Base-by-base conservation (phyloP, 2,888 invertebrate genomes). In the Brachylomia viminalis region DNA sequence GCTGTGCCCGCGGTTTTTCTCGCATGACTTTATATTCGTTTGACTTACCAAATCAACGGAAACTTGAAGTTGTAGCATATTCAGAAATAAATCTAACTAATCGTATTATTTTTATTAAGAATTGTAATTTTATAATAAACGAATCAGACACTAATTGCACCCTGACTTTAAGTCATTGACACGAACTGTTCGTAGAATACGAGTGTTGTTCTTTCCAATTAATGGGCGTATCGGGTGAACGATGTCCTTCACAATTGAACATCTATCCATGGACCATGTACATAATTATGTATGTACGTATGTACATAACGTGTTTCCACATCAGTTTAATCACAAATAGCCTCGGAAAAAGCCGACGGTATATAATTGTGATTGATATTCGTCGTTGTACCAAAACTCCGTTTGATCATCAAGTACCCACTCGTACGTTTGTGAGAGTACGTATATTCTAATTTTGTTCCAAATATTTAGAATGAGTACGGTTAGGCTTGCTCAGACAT, bases 351-450 rank as follows among this genome's bases (percentile, higher is more conserved):
- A 73, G 27, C 64, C 42, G 56, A 2, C 33, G 17, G 62, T 62
- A 54, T 13, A 27, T 77, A 80, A 56, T 45, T 64, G 47, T 56
- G 42, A 80, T 78, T 62, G 56, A 73, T 78, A 80, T 23, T 42
- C 47, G 33, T 62, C 42, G 74, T 56, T 80, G 17, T 23, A 64
- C 33, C 73, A 74, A 80, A 73, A 80, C 42, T 64, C 64, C 75
- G 74, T 80, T 78, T 80, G 64, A 74, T 73, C 73, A 72, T 42
- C 42, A 56, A 62, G 54, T 30, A 47, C 71, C 17, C 47, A 38
- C 13, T 77, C 20, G 30, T 23, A 30, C 33, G 23, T 77, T 42
- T 45, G 10, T 15, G 27, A n/a, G n/a, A n/a, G n/a, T n/a, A n/a
- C n/a, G n/a, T n/a, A n/a, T n/a, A n/a, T n/a, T n/a, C n/a, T n/a